Percentiles rank a stretch among this genome's conserved stretches.
phyloP scores from a whole-genome alignment of 2,888 invertebrate species.

The Coecobrya sp. region DNA sequence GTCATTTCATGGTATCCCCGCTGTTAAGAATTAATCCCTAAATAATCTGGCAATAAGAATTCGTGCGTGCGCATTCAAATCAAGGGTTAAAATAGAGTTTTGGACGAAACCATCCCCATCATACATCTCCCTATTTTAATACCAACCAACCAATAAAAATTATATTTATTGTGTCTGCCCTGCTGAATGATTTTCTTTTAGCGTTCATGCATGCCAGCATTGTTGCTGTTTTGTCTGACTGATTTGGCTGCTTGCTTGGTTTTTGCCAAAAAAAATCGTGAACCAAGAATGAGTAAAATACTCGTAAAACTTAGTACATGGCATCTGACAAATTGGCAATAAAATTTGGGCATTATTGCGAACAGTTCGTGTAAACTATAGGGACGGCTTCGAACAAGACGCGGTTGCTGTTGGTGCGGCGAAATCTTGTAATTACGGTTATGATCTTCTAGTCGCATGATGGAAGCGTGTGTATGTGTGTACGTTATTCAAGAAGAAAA shows the following conservation, averaged over 20 bases:
- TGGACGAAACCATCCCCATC: background rate
- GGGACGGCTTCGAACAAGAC: background rate
- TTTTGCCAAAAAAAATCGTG: slow-evolving; percentile 58
- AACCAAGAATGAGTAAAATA: slow-evolving; percentile 28
- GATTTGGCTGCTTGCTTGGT: background rate
- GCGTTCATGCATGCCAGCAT: background rate
- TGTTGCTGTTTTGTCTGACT: slow-evolving; percentile 36
- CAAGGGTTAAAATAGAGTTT: slow-evolving; percentile 45
- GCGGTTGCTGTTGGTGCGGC: slow-evolving; percentile 36
- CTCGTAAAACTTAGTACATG: slow-evolving; percentile 58
- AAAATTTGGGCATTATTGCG: slow-evolving; percentile 66
- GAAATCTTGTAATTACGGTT: slow-evolving; percentile 55
- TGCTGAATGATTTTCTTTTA: slow-evolving; percentile 17
- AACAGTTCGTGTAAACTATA: slow-evolving; percentile 55
- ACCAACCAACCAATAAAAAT: slow-evolving; percentile 63
- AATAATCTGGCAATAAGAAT: slow-evolving; percentile 19
- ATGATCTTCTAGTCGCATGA: slow-evolving; percentile 24
- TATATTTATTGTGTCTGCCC: slow-evolving; percentile 43
- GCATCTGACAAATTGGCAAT: slow-evolving; percentile 74
- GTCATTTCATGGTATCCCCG: slow-evolving; percentile 47
- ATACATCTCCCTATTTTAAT: slow-evolving; percentile 27
- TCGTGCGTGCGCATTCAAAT: slow-evolving; percentile 40
- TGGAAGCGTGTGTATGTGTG: slow-evolving; percentile 39
- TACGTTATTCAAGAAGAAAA: slow-evolving; percentile 12
- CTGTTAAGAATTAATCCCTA: slow-evolving; percentile 51